Percentiles rank a stretch among this genome's conserved stretches.
phyloP scores from a whole-genome alignment of 64 coral and sea anemone species.

The Acropora yongei region DNA sequence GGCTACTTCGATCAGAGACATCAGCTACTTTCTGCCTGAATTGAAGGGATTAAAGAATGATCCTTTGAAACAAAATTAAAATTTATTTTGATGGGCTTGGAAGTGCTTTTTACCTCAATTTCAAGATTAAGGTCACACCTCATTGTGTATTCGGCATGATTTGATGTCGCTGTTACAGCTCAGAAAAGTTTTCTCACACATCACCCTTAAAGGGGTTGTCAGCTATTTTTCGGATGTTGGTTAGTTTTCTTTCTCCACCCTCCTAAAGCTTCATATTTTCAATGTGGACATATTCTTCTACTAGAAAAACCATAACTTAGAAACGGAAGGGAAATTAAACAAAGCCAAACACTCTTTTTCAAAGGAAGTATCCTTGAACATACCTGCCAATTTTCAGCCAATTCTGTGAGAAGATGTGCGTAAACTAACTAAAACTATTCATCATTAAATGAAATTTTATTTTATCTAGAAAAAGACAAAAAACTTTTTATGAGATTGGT shows the following conservation, averaged over 20 bases:
- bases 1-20: too few species aligned
- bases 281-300: not conserved
- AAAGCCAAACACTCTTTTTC: not conserved
- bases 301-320: not conserved
- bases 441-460: not conserved
- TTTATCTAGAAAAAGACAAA: not conserved
- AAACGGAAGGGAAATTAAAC: not conserved
- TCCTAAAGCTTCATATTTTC: not conserved
- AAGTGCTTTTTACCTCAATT: too few species aligned
- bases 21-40: too few species aligned
- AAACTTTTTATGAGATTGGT: not conserved
- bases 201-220: too few species aligned
- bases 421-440: not conserved
- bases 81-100: too few species aligned
- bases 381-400: not conserved
- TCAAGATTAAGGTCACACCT: too few species aligned
- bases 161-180: too few species aligned
- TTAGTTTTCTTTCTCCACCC: not conserved
- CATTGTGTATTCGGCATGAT: too few species aligned
- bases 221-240: not conserved
- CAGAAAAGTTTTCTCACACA: too few species aligned
- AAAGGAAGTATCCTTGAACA: slow-evolving; percentile 3
- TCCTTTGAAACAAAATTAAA: too few species aligned
- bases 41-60: too few species aligned
- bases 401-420: not conserved